These are phyloP conservation scores for Lutraria rhynchaena DNA, from an alignment of 1,140 invertebrate species.

Conservation along the genomic window DNA sequence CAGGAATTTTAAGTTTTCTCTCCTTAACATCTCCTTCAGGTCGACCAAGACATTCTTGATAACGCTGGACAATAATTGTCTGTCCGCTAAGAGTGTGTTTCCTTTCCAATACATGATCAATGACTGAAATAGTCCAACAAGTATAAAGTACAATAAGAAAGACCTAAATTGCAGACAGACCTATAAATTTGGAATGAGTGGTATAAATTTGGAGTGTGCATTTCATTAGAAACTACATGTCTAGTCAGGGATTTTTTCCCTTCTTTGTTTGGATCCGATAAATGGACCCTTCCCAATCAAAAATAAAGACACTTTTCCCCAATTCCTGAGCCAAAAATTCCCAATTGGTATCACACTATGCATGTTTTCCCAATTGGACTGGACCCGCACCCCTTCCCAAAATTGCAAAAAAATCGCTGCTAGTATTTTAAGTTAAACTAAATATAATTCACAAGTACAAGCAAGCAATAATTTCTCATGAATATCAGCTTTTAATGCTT, in stretches of 20 bases:
- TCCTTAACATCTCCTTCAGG: conserved; percentile 46
- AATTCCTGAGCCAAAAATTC: too few relatives aligned
- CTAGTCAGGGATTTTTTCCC: too few relatives aligned
- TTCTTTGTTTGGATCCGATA: too few relatives aligned
- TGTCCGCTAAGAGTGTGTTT: conserved; percentile 43
- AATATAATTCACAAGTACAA: not conserved
- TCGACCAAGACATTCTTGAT: conserved; percentile 57
- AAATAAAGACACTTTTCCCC: too few relatives aligned
- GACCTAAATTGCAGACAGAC: not conserved
- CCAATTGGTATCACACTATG: too few relatives aligned
- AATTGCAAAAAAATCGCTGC: not conserved
- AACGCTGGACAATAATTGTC: conserved; percentile 39
- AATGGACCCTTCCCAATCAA: too few relatives aligned
- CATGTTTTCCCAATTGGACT: too few relatives aligned
- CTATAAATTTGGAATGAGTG: not conserved
- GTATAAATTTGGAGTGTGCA: not conserved
- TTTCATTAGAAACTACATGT: not conserved
- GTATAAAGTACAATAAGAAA: not conserved
- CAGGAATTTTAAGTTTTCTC: conserved; percentile 11
- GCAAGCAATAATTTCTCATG: not conserved
- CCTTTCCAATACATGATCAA: conserved; percentile 43
- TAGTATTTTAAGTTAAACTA: not conserved
- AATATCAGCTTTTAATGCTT: not conserved
- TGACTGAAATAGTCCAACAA: conserved; percentile 44
- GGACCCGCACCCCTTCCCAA: not conserved